phyloP scores from a whole-genome alignment of 2,888 invertebrate species.

The Pharmacophagus antenor region DNA sequence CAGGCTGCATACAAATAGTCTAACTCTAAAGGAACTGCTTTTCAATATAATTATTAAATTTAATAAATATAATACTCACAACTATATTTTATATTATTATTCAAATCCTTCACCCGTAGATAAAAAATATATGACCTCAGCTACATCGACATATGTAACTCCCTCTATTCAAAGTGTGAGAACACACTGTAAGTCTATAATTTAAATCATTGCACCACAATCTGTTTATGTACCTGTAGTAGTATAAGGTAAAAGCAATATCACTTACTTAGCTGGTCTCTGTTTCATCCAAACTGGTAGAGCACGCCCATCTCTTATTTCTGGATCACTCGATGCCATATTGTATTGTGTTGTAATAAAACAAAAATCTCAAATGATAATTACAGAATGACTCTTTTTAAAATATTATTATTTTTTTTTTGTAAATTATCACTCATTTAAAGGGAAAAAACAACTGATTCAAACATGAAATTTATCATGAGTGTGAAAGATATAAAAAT shows the following conservation, averaged over 20 bases:
- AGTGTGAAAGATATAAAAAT: slow-evolving; percentile 74
- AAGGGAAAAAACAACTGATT: slow-evolving; percentile 46
- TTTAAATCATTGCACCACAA: too few relatives aligned
- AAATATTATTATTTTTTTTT: neutral
- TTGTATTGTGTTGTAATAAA: slow-evolving; percentile 27
- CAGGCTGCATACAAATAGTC: too few relatives aligned
- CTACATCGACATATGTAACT: too few relatives aligned
- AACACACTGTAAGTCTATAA: too few relatives aligned
- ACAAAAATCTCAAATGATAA: neutral
- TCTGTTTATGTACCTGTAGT: too few relatives aligned
- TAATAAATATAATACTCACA: too few relatives aligned
- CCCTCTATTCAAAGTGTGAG: too few relatives aligned
- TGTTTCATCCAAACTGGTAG: slow-evolving; percentile 89
- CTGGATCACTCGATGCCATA: slow-evolving; percentile 80
- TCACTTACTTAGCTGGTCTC: slow-evolving; percentile 79
- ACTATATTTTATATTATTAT: too few relatives aligned
- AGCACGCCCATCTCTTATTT: slow-evolving; percentile 82
- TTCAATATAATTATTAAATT: too few relatives aligned
- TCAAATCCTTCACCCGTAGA: too few relatives aligned
- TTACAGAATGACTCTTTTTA: neutral
- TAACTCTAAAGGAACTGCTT: too few relatives aligned
- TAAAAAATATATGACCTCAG: too few relatives aligned
- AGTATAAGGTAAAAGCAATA: neutral
- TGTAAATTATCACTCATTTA: slow-evolving; percentile 41
- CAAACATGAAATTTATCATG: slow-evolving; percentile 57